Evolutionary conservation across 2,113 vertebrate species (phyloP).

Genomic region (Apodemus speciosus): DNA sequence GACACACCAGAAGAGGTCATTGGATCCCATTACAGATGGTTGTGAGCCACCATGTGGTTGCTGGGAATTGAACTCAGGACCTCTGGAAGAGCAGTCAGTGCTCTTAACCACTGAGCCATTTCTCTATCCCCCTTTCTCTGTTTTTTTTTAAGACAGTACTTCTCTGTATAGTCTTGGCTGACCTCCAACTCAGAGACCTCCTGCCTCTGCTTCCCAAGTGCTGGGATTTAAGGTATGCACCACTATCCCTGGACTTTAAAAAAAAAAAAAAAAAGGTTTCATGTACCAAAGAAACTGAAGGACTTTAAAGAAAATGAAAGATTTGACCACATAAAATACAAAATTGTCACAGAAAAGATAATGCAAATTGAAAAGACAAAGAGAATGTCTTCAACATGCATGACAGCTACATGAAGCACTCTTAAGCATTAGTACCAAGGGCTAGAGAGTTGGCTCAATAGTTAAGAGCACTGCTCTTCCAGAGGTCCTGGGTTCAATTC

Average conservation of each 20-base stretch:
- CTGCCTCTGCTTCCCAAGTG: not conserved
- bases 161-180: not conserved
- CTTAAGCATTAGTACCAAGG: not conserved
- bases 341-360: not conserved
- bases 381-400: conserved; percentile 22
- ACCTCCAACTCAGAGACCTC: not conserved
- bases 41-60: too few relatives aligned
- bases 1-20: too few relatives aligned
- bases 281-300: not conserved
- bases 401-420: not conserved
- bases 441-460: not conserved
- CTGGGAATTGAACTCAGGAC: too few relatives aligned
- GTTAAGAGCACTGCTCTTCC: not conserved
- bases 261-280: not conserved
- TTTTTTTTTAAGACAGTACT: not conserved
- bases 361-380: conserved; percentile 22
- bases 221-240: not conserved
- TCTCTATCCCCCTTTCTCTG: too few relatives aligned
- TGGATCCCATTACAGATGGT: too few relatives aligned
- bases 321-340: not conserved
- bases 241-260: not conserved
- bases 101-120: too few relatives aligned
- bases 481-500: not conserved
- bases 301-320: conserved; percentile 45
- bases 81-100: too few relatives aligned